Base-by-base conservation (phyloP, 2,888 invertebrate species). In the Gandaritis pyraliata region DNA sequence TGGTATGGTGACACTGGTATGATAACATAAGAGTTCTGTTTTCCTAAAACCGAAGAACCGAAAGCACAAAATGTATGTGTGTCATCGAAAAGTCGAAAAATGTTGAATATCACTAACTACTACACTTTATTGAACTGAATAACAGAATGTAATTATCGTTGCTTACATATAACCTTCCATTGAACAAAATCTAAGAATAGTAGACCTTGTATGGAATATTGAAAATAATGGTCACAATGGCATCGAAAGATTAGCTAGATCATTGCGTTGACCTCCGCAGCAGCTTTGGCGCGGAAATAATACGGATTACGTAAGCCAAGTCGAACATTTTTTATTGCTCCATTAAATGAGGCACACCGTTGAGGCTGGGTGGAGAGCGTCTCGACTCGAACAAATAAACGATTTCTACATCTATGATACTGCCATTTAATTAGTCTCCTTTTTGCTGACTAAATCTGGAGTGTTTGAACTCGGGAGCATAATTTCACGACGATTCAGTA, bases 291-390 rank as follows among this genome's bases (percentile, higher is more conserved):
- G 86, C 89, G 91, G 91, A 91, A 90, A 92, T 90, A 89, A 88
- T 86, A 87, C 81, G 83, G 84, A 86, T 90, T 90, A 90, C 91
- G 91, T 90, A 91, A 91, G 88, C 85, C 76, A 77, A 87, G 88
- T 88, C 90, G 90, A 90, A 88, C 87, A 86, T 90, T 91, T 91
- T 91, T 91, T 91, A 91, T 90, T 88, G 86, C 88, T 85, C 87
- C 82, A 90, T 90, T 88, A 90, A 89, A 90, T 87, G 90, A 90
- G 90, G 91, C 90, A 88, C 90, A 82, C 83, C 78, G 85, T 78
- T 82, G 78, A 75, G 80, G 77, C 74, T 83, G 89, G 89, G 89
- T 90, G 88, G 87, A 87, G 82, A 86, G 83, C 81, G 81, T 82
- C 78, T 83, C 78, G 75, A 73, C 78, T 83, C 78, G 75, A 73